Conservation (phyloP, 2,797 vertebrate species). For the Melopsittacus undulatus region DNA sequence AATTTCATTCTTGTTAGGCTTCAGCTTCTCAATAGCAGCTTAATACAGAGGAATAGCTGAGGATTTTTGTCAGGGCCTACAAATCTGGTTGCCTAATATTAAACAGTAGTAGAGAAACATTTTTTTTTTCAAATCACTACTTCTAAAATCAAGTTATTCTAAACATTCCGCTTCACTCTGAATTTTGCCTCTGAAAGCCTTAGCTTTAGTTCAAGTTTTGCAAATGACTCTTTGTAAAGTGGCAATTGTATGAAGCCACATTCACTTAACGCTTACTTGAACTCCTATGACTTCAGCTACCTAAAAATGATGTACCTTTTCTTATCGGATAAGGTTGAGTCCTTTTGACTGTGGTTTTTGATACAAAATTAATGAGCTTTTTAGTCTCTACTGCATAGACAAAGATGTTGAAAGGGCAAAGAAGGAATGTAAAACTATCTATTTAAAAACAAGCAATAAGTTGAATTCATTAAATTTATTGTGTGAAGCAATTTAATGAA, state of each 20-base stretch:
- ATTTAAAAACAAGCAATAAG: conserved; percentile 48
- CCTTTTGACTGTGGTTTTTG: neutral
- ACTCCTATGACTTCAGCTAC: neutral
- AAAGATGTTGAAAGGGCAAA: neutral
- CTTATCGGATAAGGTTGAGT: neutral
- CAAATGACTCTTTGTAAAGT: neutral
- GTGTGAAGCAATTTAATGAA: conserved; percentile 70
- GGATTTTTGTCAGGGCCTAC: neutral
- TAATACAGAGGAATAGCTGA: neutral
- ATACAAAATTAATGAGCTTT: neutral
- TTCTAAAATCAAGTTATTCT: neutral
- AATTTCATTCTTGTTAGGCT: neutral
- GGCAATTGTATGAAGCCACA: neutral
- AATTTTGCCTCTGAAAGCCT: neutral
- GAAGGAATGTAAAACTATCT: neutral
- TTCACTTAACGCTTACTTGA: neutral
- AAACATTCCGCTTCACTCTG: neutral
- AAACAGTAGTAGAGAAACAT: neutral
- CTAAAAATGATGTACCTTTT: neutral
- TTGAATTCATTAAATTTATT: conserved; percentile 62
- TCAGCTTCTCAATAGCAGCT: neutral
- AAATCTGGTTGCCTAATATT: neutral
- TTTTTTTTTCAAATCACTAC: neutral
- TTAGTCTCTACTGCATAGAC: neutral
- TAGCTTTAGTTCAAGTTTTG: neutral